Base-by-base conservation (phyloP, 2,113 vertebrate species). In the Alouatta palliata region DNA sequence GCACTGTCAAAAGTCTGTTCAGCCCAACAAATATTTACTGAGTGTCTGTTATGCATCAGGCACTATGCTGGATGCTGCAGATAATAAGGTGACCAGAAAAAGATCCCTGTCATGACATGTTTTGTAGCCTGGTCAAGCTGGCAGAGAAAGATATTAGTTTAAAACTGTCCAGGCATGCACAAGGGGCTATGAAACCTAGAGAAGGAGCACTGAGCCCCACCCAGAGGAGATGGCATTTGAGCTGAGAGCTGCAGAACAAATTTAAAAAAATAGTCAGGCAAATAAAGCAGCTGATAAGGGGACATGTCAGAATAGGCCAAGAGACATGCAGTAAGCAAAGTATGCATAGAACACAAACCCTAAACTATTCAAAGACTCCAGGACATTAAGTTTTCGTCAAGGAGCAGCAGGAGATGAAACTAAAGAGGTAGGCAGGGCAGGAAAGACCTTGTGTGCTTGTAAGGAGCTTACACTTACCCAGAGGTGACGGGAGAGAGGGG, bases 1-100 rank as follows among this genome's bases (percentile, higher is more conserved):
- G 58, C 37, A 71, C 85, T 70, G 85, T 81, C 85, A 70, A 87
- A 30, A 64, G 16, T 58, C 75, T 88, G 58, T 27, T 66, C 56
- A 47, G 87, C 19, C 83, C 82, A 76, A 32, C 37, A 92, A 76
- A 49, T 77, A 84, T 76, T 90, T 93, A 86, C 85, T 43, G 95
- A 93, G 58, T 25, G 54, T 66, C 94, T 95, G 70, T 80, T 66
- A 23, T 17, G 35, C 25, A 52, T 58, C 52, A 27, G 70, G n/a
- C 13, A 58, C 83, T 19, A 20, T 43, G 76, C 52, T 77, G n/a
- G 30, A 16, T 52, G 16, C 52, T 35, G 37, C 71, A 43, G 35
- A 40, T 47, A 83, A 84, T 37, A 66, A 61, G 17, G 54, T 49
- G n/a, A 77, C 54, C 30, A 23, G 61, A 64, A 90, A 80, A 52